phyloP scores from a whole-genome alignment of 2,797 vertebrate genomes.

The Psittacula echo region DNA sequence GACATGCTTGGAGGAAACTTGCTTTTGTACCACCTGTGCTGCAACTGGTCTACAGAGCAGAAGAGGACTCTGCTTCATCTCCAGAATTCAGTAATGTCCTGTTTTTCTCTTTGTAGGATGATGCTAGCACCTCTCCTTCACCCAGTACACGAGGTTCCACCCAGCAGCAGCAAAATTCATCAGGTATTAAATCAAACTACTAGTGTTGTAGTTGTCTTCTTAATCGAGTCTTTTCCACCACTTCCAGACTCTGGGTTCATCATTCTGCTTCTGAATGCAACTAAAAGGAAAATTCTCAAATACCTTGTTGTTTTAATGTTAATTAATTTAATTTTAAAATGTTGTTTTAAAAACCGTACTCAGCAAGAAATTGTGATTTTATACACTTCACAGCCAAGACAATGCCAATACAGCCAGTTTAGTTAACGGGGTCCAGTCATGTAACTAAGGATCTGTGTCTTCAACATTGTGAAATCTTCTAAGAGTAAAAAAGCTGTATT shows the following conservation, averaged over 20 bases:
- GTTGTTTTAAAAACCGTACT: not conserved
- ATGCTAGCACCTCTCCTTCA: constrained; percentile 86
- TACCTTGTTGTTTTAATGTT: no score
- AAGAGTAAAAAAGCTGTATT: not conserved
- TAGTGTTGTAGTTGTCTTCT: not conserved
- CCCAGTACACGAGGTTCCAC: constrained; percentile 83
- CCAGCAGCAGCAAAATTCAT: constrained; percentile 90
- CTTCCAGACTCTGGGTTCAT: not conserved
- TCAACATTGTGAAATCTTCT: not conserved
- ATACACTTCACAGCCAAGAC: not conserved
- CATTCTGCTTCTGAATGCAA: not conserved
- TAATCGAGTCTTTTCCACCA: not conserved
- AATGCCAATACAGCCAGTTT: not conserved
- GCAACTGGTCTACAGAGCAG: not conserved
- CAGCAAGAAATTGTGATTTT: not conserved
- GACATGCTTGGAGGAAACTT: not conserved
- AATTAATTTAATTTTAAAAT: no score
- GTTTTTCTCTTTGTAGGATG: constrained; percentile 82
- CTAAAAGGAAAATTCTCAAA: not conserved
- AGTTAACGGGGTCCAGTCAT: not conserved
- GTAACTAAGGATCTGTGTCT: not conserved
- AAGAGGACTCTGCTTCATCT: not conserved
- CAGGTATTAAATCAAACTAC: constrained; percentile 75
- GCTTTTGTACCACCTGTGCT: not conserved
- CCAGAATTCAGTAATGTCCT: not conserved